These are phyloP conservation scores for Rhynchotus rufescens DNA, from an alignment of 2,797 vertebrate genomes.

Conservation along the genomic window DNA sequence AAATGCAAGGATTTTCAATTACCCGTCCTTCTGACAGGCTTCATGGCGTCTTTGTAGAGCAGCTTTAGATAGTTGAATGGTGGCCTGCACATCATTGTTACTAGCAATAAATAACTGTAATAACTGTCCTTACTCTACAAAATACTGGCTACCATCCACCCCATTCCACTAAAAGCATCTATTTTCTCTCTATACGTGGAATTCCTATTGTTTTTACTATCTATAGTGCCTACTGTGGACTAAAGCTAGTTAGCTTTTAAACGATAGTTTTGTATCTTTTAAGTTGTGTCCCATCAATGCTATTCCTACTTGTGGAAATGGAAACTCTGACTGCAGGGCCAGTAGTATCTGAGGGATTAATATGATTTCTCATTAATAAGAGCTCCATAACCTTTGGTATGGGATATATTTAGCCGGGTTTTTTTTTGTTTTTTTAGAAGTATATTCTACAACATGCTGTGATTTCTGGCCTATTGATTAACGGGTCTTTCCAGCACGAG, in stretches of 20 bases:
- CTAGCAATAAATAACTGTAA: neutral
- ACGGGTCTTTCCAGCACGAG: conserved; percentile 80
- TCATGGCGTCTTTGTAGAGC: neutral
- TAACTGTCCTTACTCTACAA: neutral
- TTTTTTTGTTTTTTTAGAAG: conserved; percentile 57
- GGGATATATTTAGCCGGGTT: conserved; percentile 67
- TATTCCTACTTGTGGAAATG: neutral
- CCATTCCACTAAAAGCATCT: neutral
- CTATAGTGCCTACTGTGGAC: neutral
- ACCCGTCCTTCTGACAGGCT: conserved; percentile 55
- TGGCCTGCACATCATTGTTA: neutral
- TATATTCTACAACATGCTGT: conserved; percentile 80
- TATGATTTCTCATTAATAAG: conserved; percentile 63
- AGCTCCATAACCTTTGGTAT: conserved; percentile 45
- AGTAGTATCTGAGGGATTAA: conserved; percentile 62
- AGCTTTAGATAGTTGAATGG: neutral
- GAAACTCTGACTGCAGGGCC: conserved; percentile 26
- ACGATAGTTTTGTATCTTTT: neutral
- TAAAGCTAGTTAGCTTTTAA: neutral
- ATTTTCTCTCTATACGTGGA: neutral
- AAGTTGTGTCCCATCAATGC: neutral
- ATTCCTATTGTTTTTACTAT: neutral
- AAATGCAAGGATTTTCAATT: conserved; percentile 64
- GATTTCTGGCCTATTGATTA: conserved; percentile 86
- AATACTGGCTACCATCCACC: neutral